phyloP scores from a whole-genome alignment of 2,113 vertebrate genomes.

The Monopterus albus region DNA sequence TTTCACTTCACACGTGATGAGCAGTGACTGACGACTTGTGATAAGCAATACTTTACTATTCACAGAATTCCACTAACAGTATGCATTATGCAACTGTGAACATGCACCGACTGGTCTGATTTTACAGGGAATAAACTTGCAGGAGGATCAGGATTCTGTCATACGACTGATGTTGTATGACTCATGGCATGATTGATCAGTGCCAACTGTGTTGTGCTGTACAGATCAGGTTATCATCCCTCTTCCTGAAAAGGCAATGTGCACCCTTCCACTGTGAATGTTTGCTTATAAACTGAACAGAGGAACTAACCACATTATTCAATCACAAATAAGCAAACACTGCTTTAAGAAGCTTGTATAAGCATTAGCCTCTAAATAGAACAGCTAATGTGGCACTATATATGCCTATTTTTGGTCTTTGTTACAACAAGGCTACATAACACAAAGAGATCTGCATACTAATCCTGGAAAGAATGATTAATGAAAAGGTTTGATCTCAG shows the following conservation, averaged over 20 bases:
- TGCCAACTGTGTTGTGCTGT: background rate
- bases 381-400: conserved; percentile 31
- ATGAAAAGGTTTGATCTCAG: conserved; percentile 41
- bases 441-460: conserved; percentile 42
- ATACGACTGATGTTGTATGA: background rate
- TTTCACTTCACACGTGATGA: conserved; percentile 4
- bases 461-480: conserved; percentile 47
- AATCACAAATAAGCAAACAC: conserved; percentile 35
- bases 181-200: conserved; percentile 8
- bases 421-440: conserved; percentile 18
- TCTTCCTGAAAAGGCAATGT: conserved; percentile 6
- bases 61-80: conserved; percentile 1
- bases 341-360: conserved; percentile 44
- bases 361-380: conserved; percentile 18
- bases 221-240: background rate
- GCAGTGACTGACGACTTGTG: background rate
- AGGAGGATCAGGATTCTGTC: conserved; percentile 1
- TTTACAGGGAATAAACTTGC: conserved; percentile 17
- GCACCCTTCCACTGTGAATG: background rate
- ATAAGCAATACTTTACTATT: background rate
- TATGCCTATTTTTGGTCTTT: conserved; percentile 39
- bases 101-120: background rate
- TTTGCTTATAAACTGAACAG: conserved; percentile 15
- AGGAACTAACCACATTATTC: conserved; percentile 30
- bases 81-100: background rate